phyloP scores from a whole-genome alignment of 2,797 vertebrate species.

The Gadopsis marmoratus region DNA sequence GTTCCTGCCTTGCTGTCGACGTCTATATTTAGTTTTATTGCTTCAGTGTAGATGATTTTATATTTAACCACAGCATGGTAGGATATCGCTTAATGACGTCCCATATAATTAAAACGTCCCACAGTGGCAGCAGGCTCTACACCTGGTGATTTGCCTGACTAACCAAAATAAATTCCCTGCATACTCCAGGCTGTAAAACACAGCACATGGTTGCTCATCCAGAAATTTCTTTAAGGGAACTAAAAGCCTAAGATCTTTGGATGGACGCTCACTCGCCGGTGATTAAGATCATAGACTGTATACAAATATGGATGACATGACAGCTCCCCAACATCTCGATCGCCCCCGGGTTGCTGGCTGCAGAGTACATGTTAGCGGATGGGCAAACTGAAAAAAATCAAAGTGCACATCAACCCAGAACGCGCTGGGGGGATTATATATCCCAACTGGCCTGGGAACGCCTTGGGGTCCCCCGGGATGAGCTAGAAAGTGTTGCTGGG shows the following conservation, averaged over 20 bases:
- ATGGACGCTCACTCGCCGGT: background rate
- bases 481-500: too few relatives aligned
- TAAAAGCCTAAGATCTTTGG: background rate
- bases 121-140: conserved; percentile 28
- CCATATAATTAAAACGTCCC: conserved; percentile 52
- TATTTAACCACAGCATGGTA: conserved; percentile 21
- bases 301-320: too few relatives aligned
- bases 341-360: too few relatives aligned
- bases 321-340: too few relatives aligned
- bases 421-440: too few relatives aligned
- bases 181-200: background rate
- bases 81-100: conserved; percentile 24
- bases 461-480: too few relatives aligned
- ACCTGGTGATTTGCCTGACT: conserved; percentile 35
- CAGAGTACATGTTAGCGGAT: too few relatives aligned
- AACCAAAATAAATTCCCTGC: conserved; percentile 22
- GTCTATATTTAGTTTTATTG: conserved; percentile 46
- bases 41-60: conserved; percentile 27
- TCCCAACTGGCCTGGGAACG: too few relatives aligned
- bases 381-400: too few relatives aligned
- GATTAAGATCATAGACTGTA: background rate
- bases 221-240: background rate
- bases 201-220: conserved; percentile 1
- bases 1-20: conserved; percentile 10
- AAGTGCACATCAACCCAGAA: too few relatives aligned